These are phyloP conservation scores for Cebidichthys violaceus DNA, from an alignment of 2,113 vertebrate genomes.

Conservation along the genomic window DNA sequence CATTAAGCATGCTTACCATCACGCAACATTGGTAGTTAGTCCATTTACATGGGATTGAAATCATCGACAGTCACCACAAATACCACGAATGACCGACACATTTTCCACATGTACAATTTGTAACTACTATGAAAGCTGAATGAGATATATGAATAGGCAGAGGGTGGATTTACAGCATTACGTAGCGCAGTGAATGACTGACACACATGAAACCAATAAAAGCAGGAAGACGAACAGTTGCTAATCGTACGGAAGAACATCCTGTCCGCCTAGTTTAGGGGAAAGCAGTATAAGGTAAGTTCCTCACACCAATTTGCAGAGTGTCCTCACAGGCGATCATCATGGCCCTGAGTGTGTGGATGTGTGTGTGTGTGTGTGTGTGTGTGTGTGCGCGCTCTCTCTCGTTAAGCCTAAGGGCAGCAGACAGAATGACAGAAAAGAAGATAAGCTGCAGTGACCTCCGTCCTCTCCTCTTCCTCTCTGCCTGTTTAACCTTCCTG, in stretches of 20 bases:
- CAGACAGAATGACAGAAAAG: conserved; percentile 58
- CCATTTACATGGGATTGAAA: background rate
- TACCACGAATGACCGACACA: background rate
- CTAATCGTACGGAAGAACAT: background rate
- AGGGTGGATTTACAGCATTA: background rate
- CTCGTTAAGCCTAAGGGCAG: conserved; percentile 48
- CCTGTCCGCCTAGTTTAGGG: background rate
- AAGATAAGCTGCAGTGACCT: conserved; percentile 72
- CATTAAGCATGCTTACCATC: background rate
- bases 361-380: background rate
- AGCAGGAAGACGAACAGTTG: background rate
- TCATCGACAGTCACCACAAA: background rate
- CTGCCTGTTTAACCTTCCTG: conserved; percentile 69
- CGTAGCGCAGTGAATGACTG: no score
- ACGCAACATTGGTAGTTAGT: background rate
- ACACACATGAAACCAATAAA: background rate
- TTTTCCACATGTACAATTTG: background rate
- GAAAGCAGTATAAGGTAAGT: background rate
- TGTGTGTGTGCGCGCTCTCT: conserved; percentile 4
- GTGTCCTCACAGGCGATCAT: conserved; percentile 15
- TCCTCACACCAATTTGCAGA: conserved; percentile 31
- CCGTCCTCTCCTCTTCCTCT: conserved; percentile 49
- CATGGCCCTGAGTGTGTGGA: background rate
- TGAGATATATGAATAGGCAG: background rate
- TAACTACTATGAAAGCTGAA: background rate